Evolutionary conservation across 2,888 invertebrate genomes (phyloP).

Genomic region (Subacronicta megacephala): DNA sequence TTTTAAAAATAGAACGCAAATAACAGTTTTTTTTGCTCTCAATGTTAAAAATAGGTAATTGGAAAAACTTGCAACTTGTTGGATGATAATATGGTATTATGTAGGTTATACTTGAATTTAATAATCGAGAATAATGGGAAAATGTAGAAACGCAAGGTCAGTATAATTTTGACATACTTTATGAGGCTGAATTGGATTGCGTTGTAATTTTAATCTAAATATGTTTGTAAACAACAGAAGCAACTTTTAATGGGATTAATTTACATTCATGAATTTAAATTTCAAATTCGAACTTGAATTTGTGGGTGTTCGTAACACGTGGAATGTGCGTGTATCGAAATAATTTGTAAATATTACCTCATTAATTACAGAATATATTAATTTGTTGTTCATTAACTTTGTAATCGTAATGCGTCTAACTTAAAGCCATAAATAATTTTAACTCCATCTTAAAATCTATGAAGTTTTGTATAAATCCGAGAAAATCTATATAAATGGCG

Average conservation of each 20-base stretch:
- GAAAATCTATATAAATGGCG: constrained; percentile 39
- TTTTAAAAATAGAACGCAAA: too few species aligned
- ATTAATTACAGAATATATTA: constrained; percentile 13
- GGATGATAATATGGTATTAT: too few species aligned
- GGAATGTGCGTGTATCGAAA: constrained; percentile 7
- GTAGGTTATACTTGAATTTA: too few species aligned
- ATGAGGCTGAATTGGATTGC: background rate
- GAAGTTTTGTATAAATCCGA: constrained; percentile 33
- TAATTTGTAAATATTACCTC: constrained; percentile 13
- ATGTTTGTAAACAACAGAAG: constrained; percentile 24
- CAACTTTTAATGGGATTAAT: constrained; percentile 10
- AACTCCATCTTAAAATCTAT: constrained; percentile 28
- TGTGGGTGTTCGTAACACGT: constrained; percentile 11
- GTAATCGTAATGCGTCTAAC: constrained; percentile 5
- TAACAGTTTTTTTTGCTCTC: too few species aligned
- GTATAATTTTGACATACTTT: background rate
- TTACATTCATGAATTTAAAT: constrained; percentile 22
- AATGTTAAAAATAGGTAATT: too few species aligned
- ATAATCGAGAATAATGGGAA: too few species aligned
- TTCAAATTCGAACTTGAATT: constrained; percentile 20
- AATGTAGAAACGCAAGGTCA: too few species aligned
- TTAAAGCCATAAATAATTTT: constrained; percentile 35
- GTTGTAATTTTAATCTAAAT: constrained; percentile 26
- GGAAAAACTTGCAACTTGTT: too few species aligned
- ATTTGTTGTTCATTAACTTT: constrained; percentile 23